These are phyloP conservation scores for Tetranychus urticae DNA, from an alignment of 1,140 invertebrate genomes.

Conservation along the genomic window DNA sequence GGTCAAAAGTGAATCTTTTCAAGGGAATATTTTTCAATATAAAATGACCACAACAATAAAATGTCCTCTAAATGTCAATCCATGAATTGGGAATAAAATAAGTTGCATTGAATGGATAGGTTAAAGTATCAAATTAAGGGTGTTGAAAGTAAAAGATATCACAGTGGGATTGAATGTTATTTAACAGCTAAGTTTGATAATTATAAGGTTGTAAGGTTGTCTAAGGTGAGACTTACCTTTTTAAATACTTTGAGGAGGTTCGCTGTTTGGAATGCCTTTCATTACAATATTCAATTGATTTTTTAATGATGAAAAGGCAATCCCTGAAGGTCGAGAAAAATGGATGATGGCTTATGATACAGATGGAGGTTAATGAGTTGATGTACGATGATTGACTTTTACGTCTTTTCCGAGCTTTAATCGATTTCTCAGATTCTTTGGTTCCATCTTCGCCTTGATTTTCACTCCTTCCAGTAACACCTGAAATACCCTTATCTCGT, in stretches of 20 bases:
- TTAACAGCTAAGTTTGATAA: no score
- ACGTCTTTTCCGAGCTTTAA: background rate
- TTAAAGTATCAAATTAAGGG: no score
- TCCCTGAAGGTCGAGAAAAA: conserved; percentile 95
- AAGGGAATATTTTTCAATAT: no score
- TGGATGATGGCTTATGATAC: conserved; percentile 94
- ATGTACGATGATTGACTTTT: conserved; percentile 4
- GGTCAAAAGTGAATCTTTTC: no score
- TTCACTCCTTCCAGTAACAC: background rate
- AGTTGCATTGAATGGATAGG: no score
- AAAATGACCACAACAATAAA: no score
- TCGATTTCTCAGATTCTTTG: background rate
- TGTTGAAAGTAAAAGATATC: no score
- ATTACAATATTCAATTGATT: conserved; percentile 54
- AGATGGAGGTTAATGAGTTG: conserved; percentile 58
- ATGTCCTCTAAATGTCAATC: no score
- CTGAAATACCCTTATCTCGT: background rate
- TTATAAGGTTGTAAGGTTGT: no score
- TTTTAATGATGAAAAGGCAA: conserved; percentile 80
- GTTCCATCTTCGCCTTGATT: background rate
- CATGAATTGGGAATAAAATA: no score
- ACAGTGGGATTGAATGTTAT: no score
- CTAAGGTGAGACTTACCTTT: background rate
- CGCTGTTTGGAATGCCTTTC: background rate
- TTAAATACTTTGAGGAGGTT: background rate